Evolutionary conservation across 2,113 vertebrate genomes (phyloP), one percentile per base, ranked within the genome.

Genomic region (Harpagus bidentatus): DNA sequence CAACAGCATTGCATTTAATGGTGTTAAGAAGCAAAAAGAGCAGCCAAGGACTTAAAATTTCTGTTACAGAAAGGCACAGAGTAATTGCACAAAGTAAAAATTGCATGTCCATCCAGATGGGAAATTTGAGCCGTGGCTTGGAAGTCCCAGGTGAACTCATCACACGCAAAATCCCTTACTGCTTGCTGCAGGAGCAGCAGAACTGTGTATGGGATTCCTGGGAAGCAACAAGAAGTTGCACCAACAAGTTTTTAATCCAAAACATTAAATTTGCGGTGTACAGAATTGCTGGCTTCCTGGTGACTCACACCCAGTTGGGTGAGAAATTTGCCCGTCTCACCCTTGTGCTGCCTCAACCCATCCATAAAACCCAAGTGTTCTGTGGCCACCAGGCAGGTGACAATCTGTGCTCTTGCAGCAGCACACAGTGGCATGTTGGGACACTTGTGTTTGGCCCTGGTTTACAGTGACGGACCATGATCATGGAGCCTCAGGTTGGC

Each of bases 111-210:
- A 40, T 48, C 71, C 42, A 48, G 18, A 18, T 8, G 38, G 17
- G 38, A 18, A 28, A 13, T 43, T 56, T 10, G 13, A 74, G 31
- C 28, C 3, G 0, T 7, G 23, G 17, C 9, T 70, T 70, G 40
- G 43, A 56, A 82, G 42, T 12, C 69, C 36, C 40, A 42, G 0
- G 38, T 25, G 31, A 55, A 48, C 20, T 34, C 69, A 36, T 16
- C 45, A 19, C 16, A 1, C 0, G 0, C 34, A 53, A 59, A 47
- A 47, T 32, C 55, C 45, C 42, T 45, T 5, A 11, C 6, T 2
- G 3, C 32, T 74, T 61, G 9, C 23, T 81, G 36, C 42, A 69
- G 56, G 40, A 92, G 38, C 40, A 81, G 55, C n/a, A 70, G 72
- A 76, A 34, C 14, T 0, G 3, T 55, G 18, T 6, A 14, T 9